These are phyloP conservation scores for Micronisus gabar DNA, from an alignment of 2,113 vertebrate species.

Conservation along the genomic window DNA sequence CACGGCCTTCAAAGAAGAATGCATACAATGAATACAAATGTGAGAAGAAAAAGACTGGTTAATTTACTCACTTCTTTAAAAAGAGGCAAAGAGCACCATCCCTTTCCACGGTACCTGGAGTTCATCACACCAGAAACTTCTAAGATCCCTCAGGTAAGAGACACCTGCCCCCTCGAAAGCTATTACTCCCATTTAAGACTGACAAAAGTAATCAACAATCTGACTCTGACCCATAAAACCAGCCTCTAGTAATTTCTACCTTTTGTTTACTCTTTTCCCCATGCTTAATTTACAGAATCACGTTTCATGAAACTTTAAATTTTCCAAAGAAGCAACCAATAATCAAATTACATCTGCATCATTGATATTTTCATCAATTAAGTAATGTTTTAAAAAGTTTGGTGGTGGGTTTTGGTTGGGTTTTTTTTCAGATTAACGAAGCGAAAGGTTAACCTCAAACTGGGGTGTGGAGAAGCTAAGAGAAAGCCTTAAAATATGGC, in stretches of 20 bases:
- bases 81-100: not conserved
- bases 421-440: not conserved
- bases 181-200: not conserved
- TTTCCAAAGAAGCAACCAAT: not conserved
- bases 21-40: not conserved
- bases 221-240: not conserved
- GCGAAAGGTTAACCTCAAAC: not conserved
- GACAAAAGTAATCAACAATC: not conserved
- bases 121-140: not conserved
- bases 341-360: not conserved
- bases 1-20: not conserved
- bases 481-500: not conserved
- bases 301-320: not conserved
- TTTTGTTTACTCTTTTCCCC: not conserved
- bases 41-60: not conserved
- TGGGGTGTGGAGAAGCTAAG: not conserved
- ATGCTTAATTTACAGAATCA: not conserved
- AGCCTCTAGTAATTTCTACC: not conserved
- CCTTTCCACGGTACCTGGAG: not conserved
- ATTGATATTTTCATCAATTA: not conserved
- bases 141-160: not conserved
- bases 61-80: not conserved
- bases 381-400: not conserved
- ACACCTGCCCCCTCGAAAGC: not conserved
- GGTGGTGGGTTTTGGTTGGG: not conserved